A percentile compares a stretch with the other conserved stretches of the same genome.
Conservation (phyloP, 2,888 invertebrate genomes). For the Deilephila elpenor region DNA sequence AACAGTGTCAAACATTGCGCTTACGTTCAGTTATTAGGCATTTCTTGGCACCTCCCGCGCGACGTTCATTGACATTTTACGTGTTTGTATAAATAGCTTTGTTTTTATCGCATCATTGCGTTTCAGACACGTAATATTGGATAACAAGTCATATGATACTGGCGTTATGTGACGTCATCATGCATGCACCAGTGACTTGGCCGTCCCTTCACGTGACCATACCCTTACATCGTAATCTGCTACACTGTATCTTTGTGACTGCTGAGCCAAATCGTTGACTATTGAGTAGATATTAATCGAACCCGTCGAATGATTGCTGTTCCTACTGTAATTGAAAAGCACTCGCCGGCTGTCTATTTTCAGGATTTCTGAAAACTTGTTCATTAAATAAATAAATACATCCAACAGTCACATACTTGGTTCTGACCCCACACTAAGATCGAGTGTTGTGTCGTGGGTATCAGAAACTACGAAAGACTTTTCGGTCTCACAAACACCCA, state of each 20-base stretch:
- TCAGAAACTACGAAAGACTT: too few species aligned
- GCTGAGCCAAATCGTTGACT: too few species aligned
- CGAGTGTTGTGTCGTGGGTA: too few species aligned
- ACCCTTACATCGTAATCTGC: neutral
- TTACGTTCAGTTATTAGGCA: constrained; percentile 39
- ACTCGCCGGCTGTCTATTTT: too few species aligned
- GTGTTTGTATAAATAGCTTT: constrained; percentile 42
- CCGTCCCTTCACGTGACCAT: neutral
- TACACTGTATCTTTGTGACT: neutral
- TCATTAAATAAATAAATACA: too few species aligned
- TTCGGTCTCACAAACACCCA: too few species aligned
- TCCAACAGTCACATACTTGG: too few species aligned
- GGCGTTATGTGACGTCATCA: neutral
- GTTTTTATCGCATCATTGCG: constrained; percentile 44
- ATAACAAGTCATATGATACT: neutral
- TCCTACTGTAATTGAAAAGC: too few species aligned
- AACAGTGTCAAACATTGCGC: constrained; percentile 39
- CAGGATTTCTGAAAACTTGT: too few species aligned
- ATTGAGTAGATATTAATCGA: too few species aligned
- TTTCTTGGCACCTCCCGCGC: constrained; percentile 49
- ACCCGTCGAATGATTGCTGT: too few species aligned
- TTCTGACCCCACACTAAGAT: too few species aligned
- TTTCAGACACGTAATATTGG: constrained; percentile 30
- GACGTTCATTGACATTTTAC: constrained; percentile 58
- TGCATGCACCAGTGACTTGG: constrained; percentile 3